Base-by-base conservation (phyloP, 2,113 vertebrate species). In the Lycaon pictus region DNA sequence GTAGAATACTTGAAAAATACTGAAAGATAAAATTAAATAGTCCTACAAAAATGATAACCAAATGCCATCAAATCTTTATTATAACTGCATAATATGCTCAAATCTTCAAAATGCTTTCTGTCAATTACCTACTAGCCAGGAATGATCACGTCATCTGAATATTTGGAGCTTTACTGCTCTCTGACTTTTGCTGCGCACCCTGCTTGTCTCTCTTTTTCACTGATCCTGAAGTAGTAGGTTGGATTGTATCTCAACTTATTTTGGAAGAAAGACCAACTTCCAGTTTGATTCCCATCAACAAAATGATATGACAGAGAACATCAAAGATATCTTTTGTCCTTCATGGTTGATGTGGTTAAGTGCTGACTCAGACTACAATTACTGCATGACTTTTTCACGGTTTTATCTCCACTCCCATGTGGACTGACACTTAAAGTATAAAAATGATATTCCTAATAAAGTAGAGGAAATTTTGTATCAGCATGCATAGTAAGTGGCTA, bases 1-100 rank as follows among this genome's bases (percentile, higher is more conserved):
- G 96, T 76, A 89, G 11, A 85, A 69, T 90, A 58, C 17, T 96
- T 76, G n/a, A 71, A 92, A 77, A 90, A 65, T 89, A 85, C 6
- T 48, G 9, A 53, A 88, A 51, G 37, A 65, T 74, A 60, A 27
- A 67, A 86, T 48, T 63, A 92, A 90, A 74, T 35, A 81, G 94
- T 65, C 19, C 29, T 84, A 32, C 8, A 35, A 11, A 65, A 62
- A 3, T 22, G 65, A 48, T 32, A 88, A 60, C n/a, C 9, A 63
- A 32, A 37, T 9, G n/a, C 2, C 71, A 81, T 69, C 74, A 86
- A 74, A 90, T 65, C 7, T 48, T 51, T 81, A n/a, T 53, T 60
- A 48, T 85, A 81, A 48, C 37, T 29, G 53, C 32, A 76, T 82
- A 55, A 56, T 80, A 37, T 62, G 20, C 56, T 22, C 37, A n/a